Evolutionary conservation across 2,888 invertebrate species (phyloP).

Genomic region (Trachelus troglodyta): DNA sequence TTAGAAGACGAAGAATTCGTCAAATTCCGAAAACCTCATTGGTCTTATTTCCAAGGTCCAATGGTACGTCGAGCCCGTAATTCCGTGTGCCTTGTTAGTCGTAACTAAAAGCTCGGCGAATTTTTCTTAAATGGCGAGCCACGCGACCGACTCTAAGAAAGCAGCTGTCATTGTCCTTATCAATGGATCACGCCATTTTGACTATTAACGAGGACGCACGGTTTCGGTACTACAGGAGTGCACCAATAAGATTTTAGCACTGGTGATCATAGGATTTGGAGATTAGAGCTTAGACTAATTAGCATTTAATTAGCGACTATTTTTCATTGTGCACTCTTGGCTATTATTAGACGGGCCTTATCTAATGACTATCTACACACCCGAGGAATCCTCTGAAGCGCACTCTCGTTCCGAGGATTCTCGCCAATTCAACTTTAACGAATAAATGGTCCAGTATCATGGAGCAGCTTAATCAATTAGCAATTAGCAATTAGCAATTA

Average conservation of each 20-base stretch:
- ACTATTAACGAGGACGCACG: not conserved
- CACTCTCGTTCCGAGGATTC: not conserved
- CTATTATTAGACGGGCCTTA: not conserved
- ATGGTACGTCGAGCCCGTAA: too few species aligned
- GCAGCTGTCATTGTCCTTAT: not conserved
- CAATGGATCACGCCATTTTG: not conserved
- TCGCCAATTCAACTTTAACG: not conserved
- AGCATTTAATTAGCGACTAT: not conserved
- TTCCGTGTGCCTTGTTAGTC: too few species aligned
- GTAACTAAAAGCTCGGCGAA: not conserved
- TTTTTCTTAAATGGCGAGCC: not conserved
- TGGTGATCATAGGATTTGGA: not conserved
- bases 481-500: not conserved
- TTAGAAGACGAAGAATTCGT: not conserved
- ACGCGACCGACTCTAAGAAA: not conserved
- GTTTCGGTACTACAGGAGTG: not conserved
- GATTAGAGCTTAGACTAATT: not conserved
- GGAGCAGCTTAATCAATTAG: slow-evolving; percentile 2
- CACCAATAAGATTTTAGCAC: not conserved
- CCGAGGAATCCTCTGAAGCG: not conserved
- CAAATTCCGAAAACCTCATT: not conserved
- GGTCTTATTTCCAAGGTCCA: not conserved
- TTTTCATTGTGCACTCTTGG: not conserved
- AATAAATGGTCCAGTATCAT: slow-evolving; percentile 3
- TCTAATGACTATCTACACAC: not conserved